Conservation (phyloP, 1,140 invertebrate genomes). For the Ectropis grisescens region DNA sequence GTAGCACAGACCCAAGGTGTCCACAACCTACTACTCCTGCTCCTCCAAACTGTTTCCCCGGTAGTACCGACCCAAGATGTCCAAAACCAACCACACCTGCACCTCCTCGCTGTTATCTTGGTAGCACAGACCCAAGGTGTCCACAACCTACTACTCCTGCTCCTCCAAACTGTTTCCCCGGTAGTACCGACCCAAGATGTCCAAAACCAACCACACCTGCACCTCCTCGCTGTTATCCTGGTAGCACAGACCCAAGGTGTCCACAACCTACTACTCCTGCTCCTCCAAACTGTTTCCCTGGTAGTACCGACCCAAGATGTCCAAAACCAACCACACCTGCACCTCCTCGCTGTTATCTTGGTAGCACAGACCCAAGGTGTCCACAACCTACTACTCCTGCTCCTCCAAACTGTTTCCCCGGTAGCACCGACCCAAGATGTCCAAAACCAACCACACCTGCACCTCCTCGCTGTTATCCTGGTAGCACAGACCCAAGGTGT, state of each 20-base stretch:
- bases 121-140: constrained; percentile 49
- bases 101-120: constrained; percentile 37
- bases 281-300: constrained; percentile 18
- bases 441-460: constrained; percentile 17
- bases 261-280: constrained; percentile 15
- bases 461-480: constrained; percentile 26
- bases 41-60: constrained; percentile 9
- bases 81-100: constrained; percentile 20
- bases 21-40: constrained; percentile 4
- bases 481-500: constrained; percentile 40
- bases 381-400: constrained; percentile 3
- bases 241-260: constrained; percentile 12
- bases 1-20: constrained; percentile 26
- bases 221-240: constrained; percentile 16
- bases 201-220: constrained; percentile 18
- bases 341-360: constrained; percentile 21
- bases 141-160: constrained; percentile 19
- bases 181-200: constrained; percentile 3
- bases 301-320: constrained; percentile 4
- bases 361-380: constrained; percentile 8
- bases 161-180: constrained; percentile 16
- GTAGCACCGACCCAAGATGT: constrained; percentile 4
- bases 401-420: constrained; percentile 4
- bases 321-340: constrained; percentile 32
- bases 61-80: constrained; percentile 46